Evolutionary conservation across 2,113 vertebrate genomes (phyloP).

Genomic region (Oceanites oceanicus): DNA sequence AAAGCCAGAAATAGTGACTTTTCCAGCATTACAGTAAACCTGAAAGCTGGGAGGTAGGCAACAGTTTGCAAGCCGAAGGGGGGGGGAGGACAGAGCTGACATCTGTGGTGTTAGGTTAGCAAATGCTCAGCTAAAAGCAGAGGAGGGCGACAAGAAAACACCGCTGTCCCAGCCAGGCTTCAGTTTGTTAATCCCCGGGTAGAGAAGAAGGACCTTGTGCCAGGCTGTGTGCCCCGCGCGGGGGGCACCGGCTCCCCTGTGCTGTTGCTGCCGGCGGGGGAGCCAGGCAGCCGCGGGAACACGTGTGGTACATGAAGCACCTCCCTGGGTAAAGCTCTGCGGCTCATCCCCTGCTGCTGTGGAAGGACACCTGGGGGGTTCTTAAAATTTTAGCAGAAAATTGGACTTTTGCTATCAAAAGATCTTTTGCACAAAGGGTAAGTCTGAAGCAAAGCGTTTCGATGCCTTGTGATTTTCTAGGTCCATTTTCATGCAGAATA

Average conservation of each 20-base stretch:
- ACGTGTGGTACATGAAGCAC: neutral
- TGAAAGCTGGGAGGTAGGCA: neutral
- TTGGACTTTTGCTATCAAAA: neutral
- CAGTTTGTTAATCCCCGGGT: neutral
- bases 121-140: neutral
- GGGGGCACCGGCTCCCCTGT: too few relatives aligned
- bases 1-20: constrained; percentile 33
- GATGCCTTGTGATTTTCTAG: neutral
- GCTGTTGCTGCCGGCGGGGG: neutral
- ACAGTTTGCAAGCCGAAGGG: neutral
- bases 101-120: neutral
- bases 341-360: neutral
- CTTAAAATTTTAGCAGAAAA: neutral
- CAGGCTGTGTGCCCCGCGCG: accelerated
- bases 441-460: neutral
- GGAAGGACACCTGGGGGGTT: accelerated
- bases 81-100: neutral
- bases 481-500: neutral
- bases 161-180: neutral
- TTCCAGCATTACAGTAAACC: neutral
- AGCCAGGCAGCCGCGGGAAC: neutral
- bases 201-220: neutral
- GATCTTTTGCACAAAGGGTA: neutral
- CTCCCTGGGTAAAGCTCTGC: neutral
- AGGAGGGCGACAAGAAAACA: neutral